Evolutionary conservation across 2,113 vertebrate species (phyloP).

Genomic region (Sus scrofa): T2T-Sscrofa CM000825.6:76121501-76122000

Average conservation of each 20-base stretch:
- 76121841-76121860: rapidly evolving
- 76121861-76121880: rapidly evolving
- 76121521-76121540: background rate
- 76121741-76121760: background rate
- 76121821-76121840: background rate
- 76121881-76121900: background rate
- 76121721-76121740: background rate
- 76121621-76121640: background rate
- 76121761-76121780: background rate
- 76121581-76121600: background rate
- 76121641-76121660: background rate
- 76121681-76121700: background rate
- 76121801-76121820: background rate
- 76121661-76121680: background rate
- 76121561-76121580: background rate
- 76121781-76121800: background rate
- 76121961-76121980: background rate
- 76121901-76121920: background rate
- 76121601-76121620: background rate
- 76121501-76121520: background rate
- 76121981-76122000: background rate
- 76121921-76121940: background rate
- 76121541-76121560: background rate
- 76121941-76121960: background rate
- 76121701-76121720: background rate